Evolutionary conservation across 2,888 invertebrate species (phyloP).

Genomic region (Drosophila differens): DNA sequence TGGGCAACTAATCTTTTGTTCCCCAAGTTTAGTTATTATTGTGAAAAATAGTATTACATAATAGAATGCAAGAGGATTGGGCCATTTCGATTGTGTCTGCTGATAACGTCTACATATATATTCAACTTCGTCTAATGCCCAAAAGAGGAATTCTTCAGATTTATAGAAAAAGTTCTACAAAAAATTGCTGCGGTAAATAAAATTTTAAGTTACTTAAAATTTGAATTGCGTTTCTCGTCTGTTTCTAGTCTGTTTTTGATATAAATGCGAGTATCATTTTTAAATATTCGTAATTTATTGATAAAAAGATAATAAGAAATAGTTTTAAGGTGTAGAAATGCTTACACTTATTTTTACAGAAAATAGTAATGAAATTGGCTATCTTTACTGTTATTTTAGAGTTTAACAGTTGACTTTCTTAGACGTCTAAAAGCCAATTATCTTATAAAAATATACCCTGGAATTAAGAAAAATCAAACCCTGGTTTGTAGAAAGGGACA

Average conservation of each 20-base stretch:
- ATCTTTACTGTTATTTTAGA: background rate
- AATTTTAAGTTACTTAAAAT: background rate
- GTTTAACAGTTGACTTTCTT: background rate
- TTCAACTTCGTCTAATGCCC: accelerated
- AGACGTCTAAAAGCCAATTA: background rate
- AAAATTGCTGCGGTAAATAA: background rate
- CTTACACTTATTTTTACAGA: background rate
- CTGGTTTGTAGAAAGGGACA: background rate
- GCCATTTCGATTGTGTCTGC: background rate
- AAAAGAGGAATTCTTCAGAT: background rate
- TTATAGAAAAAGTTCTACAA: background rate
- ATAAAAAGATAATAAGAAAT: background rate
- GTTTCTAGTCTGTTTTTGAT: background rate
- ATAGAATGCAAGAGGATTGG: background rate
- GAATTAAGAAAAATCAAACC: background rate
- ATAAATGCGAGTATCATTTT: background rate
- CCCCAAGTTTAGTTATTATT: background rate
- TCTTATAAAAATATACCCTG: background rate
- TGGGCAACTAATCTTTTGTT: background rate
- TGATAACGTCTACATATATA: background rate
- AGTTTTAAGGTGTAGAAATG: background rate
- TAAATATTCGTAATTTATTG: background rate
- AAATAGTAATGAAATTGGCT: background rate
- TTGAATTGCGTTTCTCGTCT: background rate
- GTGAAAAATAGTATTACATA: background rate